Conservation (phyloP, 1,140 invertebrate genomes). For the Stegodyphus mimosarum region DNA sequence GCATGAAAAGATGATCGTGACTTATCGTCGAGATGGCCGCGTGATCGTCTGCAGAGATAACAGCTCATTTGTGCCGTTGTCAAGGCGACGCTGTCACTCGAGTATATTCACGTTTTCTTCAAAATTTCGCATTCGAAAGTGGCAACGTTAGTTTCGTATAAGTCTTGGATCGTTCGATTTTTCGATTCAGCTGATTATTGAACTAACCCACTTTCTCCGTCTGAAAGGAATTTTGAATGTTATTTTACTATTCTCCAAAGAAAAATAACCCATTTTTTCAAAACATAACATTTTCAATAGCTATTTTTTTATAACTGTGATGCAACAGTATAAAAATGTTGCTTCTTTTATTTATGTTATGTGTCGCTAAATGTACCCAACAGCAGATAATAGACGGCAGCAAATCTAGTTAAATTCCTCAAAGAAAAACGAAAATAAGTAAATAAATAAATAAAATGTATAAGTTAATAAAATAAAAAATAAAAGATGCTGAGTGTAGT, state of each 20-base stretch:
- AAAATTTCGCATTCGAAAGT: slow-evolving; percentile 49
- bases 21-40: slow-evolving; percentile 45
- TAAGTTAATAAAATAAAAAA: too few relatives aligned
- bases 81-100: slow-evolving; percentile 46
- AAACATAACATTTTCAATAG: too few relatives aligned
- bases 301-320: too few relatives aligned
- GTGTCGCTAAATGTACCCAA: too few relatives aligned
- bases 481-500: too few relatives aligned
- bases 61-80: slow-evolving; percentile 58
- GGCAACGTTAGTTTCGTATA: slow-evolving; percentile 36
- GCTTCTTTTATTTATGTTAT: too few relatives aligned
- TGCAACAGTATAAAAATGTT: too few relatives aligned
- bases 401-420: too few relatives aligned
- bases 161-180: slow-evolving; percentile 23
- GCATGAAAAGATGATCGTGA: slow-evolving; percentile 28
- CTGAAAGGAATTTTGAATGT: slow-evolving; percentile 5
- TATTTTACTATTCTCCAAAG: neutral
- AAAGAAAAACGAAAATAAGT: too few relatives aligned
- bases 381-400: too few relatives aligned
- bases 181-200: slow-evolving; percentile 54
- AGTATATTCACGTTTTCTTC: slow-evolving; percentile 16
- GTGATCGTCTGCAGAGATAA: slow-evolving; percentile 48
- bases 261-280: neutral
- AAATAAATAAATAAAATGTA: too few relatives aligned
- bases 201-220: slow-evolving; percentile 38